phyloP scores from a whole-genome alignment of 2,113 vertebrate genomes.

The Pyxicephalus adspersus region DNA sequence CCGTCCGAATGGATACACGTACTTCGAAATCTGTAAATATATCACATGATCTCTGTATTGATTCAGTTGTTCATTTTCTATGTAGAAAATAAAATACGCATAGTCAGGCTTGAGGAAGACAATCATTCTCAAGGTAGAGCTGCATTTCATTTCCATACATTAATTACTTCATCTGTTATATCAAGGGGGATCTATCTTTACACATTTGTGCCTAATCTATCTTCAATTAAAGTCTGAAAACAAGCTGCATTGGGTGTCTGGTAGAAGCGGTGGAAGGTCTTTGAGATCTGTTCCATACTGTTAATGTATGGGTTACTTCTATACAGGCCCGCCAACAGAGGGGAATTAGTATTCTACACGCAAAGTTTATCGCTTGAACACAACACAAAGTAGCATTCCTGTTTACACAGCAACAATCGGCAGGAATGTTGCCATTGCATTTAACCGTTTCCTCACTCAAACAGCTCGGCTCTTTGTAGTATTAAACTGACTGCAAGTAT shows the following conservation, averaged over 20 bases:
- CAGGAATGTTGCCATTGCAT: slow-evolving; percentile 13
- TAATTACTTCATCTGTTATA: slow-evolving; percentile 36
- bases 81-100: neutral
- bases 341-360: slow-evolving; percentile 40
- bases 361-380: slow-evolving; percentile 38
- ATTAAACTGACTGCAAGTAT: no score
- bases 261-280: slow-evolving; percentile 3
- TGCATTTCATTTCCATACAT: slow-evolving; percentile 33
- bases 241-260: slow-evolving; percentile 6
- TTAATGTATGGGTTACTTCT: slow-evolving; percentile 30
- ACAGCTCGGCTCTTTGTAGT: neutral
- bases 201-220: slow-evolving; percentile 10
- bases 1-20: neutral
- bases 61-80: slow-evolving; percentile 18
- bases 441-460: neutral
- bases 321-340: slow-evolving; percentile 17
- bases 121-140: slow-evolving; percentile 1
- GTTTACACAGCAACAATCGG: slow-evolving; percentile 38
- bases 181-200: neutral
- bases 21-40: slow-evolving; percentile 19
- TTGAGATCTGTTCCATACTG: slow-evolving; percentile 27
- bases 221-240: slow-evolving; percentile 14
- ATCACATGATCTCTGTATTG: slow-evolving; percentile 20
- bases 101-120: neutral
- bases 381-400: slow-evolving; percentile 42